Evolutionary conservation across 2,888 invertebrate species (phyloP).

Genomic region (Acheta domesticus): DNA sequence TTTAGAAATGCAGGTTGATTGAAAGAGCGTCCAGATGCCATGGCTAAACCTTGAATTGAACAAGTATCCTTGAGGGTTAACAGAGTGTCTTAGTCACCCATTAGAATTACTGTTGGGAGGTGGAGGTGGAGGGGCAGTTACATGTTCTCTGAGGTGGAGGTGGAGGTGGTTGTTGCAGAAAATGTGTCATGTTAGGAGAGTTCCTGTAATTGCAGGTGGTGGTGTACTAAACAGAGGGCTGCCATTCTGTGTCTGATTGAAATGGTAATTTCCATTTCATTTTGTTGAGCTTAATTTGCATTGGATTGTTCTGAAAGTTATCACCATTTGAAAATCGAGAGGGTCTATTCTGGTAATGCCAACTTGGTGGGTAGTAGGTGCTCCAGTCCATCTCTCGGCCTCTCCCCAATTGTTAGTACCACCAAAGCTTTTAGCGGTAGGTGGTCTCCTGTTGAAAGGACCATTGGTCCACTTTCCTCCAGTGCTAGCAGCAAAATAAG

Average conservation of each 20-base stretch:
- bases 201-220: not conserved
- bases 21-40: not conserved
- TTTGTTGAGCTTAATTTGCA: not conserved
- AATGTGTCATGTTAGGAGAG: not conserved
- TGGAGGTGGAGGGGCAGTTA: not conserved
- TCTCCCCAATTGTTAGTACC: not conserved
- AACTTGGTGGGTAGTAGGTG: not conserved
- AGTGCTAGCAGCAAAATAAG: not conserved
- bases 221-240: not conserved
- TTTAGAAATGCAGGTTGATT: not conserved
- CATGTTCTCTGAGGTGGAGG: not conserved
- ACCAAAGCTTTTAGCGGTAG: not conserved
- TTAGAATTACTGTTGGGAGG: not conserved
- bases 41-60: not conserved
- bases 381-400: not conserved
- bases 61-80: constrained; percentile 22
- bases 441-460: not conserved
- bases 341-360: not conserved
- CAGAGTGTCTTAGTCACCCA: not conserved
- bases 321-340: not conserved
- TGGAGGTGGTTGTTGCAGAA: constrained; percentile 18
- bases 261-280: not conserved
- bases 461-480: not conserved
- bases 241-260: not conserved
- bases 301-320: not conserved